phyloP scores from a whole-genome alignment of 1,140 invertebrate genomes.

The Drusus annulatus region DNA sequence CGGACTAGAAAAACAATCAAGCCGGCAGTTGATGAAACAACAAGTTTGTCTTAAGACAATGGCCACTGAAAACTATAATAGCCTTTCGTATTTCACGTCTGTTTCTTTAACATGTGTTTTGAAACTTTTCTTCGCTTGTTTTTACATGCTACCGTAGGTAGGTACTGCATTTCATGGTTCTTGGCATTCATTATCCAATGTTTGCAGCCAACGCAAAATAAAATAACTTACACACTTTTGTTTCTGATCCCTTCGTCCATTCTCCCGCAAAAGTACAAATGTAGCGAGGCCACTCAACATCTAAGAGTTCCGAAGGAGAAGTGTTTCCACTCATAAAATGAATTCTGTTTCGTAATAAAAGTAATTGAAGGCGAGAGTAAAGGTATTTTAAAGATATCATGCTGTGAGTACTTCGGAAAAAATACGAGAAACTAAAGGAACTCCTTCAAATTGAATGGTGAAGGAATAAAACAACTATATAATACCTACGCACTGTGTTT shows the following conservation, averaged over 20 bases:
- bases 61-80: no score
- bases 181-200: not conserved
- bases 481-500: no score
- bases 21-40: no score
- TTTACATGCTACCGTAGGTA: no score
- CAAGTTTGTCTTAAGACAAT: no score
- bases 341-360: conserved; percentile 34
- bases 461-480: not conserved
- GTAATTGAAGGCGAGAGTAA: conserved; percentile 33
- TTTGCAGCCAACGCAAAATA: not conserved
- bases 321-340: conserved; percentile 40
- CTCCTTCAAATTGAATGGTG: conserved; percentile 29
- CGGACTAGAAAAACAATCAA: no score
- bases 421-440: conserved; percentile 3
- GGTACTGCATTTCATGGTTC: no score
- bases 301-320: conserved; percentile 14
- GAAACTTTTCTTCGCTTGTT: no score
- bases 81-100: no score
- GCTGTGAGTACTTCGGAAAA: not conserved
- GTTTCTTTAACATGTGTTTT: no score
- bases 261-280: not conserved
- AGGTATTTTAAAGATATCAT: conserved; percentile 42
- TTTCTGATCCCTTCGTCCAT: no score
- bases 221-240: no score
- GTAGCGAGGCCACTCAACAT: conserved; percentile 6